Evolutionary conservation across 1,140 invertebrate genomes (phyloP).

Genomic region (Coelopa frigida): DNA sequence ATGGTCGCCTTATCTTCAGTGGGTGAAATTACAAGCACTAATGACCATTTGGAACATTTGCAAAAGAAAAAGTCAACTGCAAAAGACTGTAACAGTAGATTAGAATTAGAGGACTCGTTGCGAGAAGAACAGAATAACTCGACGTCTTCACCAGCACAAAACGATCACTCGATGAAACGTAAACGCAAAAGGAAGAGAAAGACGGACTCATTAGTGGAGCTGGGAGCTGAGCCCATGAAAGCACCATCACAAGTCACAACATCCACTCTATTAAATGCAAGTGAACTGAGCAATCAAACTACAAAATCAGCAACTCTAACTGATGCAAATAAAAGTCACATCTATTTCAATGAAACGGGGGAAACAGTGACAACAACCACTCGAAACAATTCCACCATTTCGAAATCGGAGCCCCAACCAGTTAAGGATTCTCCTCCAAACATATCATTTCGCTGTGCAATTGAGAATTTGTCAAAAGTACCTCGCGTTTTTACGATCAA

Average conservation of each 20-base stretch:
- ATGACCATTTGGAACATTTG: background rate
- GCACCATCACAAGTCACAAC: background rate
- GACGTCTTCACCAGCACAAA: background rate
- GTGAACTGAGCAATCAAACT: background rate
- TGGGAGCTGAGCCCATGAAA: no score
- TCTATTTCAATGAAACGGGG: slow-evolving; percentile 2
- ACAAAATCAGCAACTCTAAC: background rate
- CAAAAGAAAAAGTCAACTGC: background rate
- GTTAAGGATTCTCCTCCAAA: background rate
- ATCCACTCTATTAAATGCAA: background rate
- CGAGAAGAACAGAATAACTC: background rate
- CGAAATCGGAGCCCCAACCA: background rate
- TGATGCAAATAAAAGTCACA: background rate
- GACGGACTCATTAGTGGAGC: background rate
- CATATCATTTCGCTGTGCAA: slow-evolving; percentile 2
- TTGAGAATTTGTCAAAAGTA: no score
- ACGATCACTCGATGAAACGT: background rate
- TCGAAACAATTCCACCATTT: background rate
- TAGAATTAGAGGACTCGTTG: background rate
- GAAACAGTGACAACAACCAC: background rate
- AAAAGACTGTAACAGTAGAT: background rate
- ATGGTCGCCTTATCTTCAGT: background rate
- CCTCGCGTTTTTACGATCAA: no score
- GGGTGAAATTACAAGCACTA: slow-evolving; percentile 8
- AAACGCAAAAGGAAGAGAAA: background rate